These are phyloP conservation scores for Nasonia vitripennis DNA, from an alignment of 1,140 invertebrate species.

Conservation along the genomic window DNA sequence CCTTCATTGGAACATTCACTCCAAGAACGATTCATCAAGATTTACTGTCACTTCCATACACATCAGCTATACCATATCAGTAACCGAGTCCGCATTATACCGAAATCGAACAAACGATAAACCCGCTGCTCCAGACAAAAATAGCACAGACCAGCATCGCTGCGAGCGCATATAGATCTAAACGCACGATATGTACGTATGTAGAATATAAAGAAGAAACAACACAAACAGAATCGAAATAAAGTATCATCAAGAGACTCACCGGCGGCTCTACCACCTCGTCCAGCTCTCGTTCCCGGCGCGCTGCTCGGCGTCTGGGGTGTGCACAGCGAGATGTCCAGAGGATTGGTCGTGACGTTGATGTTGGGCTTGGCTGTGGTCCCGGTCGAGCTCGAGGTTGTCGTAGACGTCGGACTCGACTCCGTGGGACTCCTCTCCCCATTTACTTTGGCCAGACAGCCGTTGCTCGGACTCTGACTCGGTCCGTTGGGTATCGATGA, in stretches of 20 bases:
- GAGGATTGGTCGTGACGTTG: conserved; percentile 79
- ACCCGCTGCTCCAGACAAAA: not conserved
- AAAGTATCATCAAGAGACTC: conserved; percentile 12
- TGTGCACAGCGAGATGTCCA: conserved; percentile 73
- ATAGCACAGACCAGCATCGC: not conserved
- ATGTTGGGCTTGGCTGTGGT: conserved; percentile 74
- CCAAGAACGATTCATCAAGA: not conserved
- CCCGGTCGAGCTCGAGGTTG: conserved; percentile 52
- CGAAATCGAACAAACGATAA: not conserved
- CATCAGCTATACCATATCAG: not conserved
- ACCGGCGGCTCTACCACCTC: not conserved
- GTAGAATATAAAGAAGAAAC: not conserved
- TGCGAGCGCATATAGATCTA: no score
- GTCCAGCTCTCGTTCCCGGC: not conserved
- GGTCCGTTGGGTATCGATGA: not conserved
- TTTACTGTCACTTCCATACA: no score
- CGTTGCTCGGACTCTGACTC: conserved; percentile 47
- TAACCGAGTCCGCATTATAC: not conserved
- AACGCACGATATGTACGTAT: no score
- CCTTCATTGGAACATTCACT: not conserved
- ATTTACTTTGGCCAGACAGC: not conserved
- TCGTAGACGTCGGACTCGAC: conserved; percentile 53
- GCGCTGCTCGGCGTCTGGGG: not conserved
- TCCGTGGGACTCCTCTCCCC: conserved; percentile 1
- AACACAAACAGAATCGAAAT: not conserved